Evolutionary conservation across 2,113 vertebrate genomes (phyloP).

Genomic region (Passer domesticus): DNA sequence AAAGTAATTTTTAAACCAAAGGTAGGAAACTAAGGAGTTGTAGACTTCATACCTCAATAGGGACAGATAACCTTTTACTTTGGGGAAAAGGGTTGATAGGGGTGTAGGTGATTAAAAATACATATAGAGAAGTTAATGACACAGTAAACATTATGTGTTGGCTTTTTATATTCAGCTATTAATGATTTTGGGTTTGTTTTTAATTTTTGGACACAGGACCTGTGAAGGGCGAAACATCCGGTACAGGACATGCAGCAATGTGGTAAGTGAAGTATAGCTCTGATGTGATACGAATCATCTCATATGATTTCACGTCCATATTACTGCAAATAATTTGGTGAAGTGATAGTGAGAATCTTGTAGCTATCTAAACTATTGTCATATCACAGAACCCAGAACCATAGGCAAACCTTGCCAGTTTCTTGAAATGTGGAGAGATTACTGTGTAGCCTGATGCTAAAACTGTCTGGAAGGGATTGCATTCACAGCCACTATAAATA

Average conservation of each 20-base stretch:
- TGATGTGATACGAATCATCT: neutral
- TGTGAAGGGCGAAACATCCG: conserved; percentile 96
- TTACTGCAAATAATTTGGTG: neutral
- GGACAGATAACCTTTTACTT: neutral
- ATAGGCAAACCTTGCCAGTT: neutral
- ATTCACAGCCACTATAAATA: neutral
- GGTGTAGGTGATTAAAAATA: neutral
- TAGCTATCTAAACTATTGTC: neutral
- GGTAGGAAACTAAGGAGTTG: neutral
- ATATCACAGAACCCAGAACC: neutral
- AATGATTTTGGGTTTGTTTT: conserved; percentile 19
- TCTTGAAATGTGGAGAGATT: neutral
- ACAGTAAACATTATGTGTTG: neutral
- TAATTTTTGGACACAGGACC: conserved; percentile 77
- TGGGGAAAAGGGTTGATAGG: neutral
- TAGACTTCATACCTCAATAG: neutral
- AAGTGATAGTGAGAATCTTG: neutral
- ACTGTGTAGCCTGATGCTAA: neutral
- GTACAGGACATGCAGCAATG: conserved; percentile 95
- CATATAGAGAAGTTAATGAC: neutral
- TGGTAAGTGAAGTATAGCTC: conserved; percentile 82
- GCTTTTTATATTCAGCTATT: neutral
- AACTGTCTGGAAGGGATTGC: neutral
- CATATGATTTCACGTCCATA: fast-evolving
- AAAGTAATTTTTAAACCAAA: neutral